These are phyloP conservation scores for Ceuthmochares aereus DNA, from an alignment of 2,113 vertebrate genomes.

Conservation along the genomic window DNA sequence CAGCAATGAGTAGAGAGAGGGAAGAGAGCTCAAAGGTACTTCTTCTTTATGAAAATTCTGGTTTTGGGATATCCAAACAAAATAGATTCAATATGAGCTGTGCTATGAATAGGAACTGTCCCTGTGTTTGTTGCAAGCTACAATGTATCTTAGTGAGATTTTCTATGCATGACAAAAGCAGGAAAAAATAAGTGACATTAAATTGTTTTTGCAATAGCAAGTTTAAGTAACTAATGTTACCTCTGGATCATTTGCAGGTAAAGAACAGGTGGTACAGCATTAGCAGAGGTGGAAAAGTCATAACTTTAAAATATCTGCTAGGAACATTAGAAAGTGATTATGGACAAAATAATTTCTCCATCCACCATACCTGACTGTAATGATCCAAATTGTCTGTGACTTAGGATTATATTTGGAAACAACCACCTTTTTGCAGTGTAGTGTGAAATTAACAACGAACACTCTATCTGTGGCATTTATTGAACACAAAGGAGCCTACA, in stretches of 20 bases:
- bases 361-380: slow-evolving; percentile 52
- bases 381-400: slow-evolving; percentile 76
- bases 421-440: slow-evolving; percentile 71
- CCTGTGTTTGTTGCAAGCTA: not conserved
- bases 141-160: not conserved
- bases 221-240: not conserved
- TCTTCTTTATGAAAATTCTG: not conserved
- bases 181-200: not conserved
- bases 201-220: not conserved
- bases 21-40: not conserved
- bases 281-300: slow-evolving; percentile 40
- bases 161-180: not conserved
- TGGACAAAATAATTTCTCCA: slow-evolving; percentile 61
- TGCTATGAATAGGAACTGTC: not conserved
- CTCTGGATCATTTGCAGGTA: not conserved
- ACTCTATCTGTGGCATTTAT: slow-evolving; percentile 70
- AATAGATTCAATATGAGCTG: not conserved
- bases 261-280: not conserved
- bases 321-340: slow-evolving; percentile 75
- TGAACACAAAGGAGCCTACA: slow-evolving; percentile 74
- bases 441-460: slow-evolving; percentile 76
- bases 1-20: not conserved
- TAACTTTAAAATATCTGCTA: slow-evolving; percentile 57
- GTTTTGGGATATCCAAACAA: not conserved
- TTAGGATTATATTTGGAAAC: slow-evolving; percentile 77